Evolutionary conservation across 2,888 invertebrate species (phyloP), one percentile per base, ranked within the genome.

Genomic region (Flexamia atlantica): DNA sequence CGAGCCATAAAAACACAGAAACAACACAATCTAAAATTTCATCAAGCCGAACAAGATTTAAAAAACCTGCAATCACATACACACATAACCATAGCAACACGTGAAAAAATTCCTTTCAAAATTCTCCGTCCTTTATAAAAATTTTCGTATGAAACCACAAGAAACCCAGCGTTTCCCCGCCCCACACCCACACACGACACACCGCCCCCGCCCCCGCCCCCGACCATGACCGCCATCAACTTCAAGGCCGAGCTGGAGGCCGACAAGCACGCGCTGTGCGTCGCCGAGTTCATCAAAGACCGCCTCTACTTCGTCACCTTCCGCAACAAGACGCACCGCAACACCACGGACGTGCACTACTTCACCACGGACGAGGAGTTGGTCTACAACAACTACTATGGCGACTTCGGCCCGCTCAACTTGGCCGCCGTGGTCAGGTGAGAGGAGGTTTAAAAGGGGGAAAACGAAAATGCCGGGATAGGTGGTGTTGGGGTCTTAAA

Each of bases 331-430:
- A 94, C 94, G 87, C 94, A 94, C 88, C 95, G 96, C 83, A 94
- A 95, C 88, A 93, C 95, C 3, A 91, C 94, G 36, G 95, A 95
- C 89, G 95, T 96, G 87, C 96, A 97, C 89, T 98, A 97, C 89
- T 98, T 98, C 90, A 94, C 94, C 89, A 95, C 96, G 83, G 98
- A 98, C 90, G 95, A 96, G 89, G 96, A 97, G 89, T 93, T 97
- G 86, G 93, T 96, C 70, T 98, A 98, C 92, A 97, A 97, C 90
- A 97, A 96, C 90, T 98, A 98, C 90, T 99, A 97, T 91, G 94
- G 95, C 88, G 99, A 99, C 91, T 99, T 99, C 91, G 99, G 99
- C 0, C 99, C 99, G 0, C 92, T 99, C 86, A 99, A 99, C 91
- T 93, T 99, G 88, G 97, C 97, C 87, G 97, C 97, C 92, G 91